Percentiles rank a stretch among this genome's conserved stretches.
phyloP scores from a whole-genome alignment of 2,797 vertebrate species.

The Lophotriccus pileatus region DNA sequence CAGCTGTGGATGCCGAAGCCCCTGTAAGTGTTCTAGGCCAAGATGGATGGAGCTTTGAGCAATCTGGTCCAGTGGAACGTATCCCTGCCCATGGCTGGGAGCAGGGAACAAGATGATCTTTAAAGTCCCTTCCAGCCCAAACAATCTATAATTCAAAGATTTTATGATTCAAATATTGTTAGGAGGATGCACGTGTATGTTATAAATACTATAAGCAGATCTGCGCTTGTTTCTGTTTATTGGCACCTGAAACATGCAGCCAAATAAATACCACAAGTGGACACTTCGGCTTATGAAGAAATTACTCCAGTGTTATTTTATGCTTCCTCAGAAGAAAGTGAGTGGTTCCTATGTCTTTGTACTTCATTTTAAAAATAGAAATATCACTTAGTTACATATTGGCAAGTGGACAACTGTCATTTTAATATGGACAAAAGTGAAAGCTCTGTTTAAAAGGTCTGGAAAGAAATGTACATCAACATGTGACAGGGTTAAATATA shows the following conservation, averaged over 20 bases:
- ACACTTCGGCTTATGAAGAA: not conserved
- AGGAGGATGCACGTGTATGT: not conserved
- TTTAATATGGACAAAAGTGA: not conserved
- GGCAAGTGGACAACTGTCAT: not conserved
- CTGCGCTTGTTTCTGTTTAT: not conserved
- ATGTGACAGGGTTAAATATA: not conserved
- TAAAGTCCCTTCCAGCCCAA: not conserved
- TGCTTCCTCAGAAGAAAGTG: not conserved
- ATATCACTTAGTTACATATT: not conserved
- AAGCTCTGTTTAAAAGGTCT: not conserved
- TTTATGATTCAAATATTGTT: not conserved
- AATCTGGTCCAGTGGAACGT: not conserved
- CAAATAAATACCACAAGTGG: not conserved
- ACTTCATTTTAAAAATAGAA: slow-evolving; percentile 22
- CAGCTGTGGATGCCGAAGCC: not conserved
- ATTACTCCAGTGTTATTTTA: not conserved
- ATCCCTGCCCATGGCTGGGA: not conserved
- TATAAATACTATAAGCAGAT: not conserved
- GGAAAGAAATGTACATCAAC: not conserved
- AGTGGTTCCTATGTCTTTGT: not conserved
- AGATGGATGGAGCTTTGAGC: not conserved
- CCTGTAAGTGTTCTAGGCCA: not conserved
- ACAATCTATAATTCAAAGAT: not conserved
- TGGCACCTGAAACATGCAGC: not conserved
- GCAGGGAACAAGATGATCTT: not conserved